Base-by-base conservation (phyloP, 2,888 invertebrate genomes). In the Exephanes ischioxanthus region DNA sequence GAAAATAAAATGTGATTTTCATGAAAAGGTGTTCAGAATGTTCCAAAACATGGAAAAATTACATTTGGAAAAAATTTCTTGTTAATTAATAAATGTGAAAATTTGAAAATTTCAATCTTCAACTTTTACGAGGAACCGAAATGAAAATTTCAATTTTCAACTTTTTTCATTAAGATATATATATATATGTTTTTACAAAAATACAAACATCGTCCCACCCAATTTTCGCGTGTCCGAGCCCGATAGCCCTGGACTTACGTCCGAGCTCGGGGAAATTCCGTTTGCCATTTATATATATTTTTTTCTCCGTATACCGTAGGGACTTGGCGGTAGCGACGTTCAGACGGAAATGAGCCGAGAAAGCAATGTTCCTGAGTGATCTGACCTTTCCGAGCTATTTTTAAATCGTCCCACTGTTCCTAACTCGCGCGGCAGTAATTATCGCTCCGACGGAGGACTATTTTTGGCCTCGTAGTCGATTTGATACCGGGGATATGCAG, bases 311-410 rank as follows among this genome's bases (percentile, higher is more conserved):
- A 66, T 19, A 19, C 19, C 48, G 66, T 16, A 63, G 45, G 30
- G 16, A 55, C 51, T 51, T 30, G 55, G 14, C 11, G 58, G n/a
- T 53, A 26, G 70, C 41, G 7, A 51, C 11, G 37, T 41, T 14
- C 41, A 61, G 71, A 61, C 76, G 79, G 76, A 85, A 80, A 76
- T 80, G 76, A 70, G 70, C 9, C 68, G 76, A 77, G 76, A 80
- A 83, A 83, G 83, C 76, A 80, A 80, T 80, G 76, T 83, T 85
- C 70, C 83, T 51, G 83, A 85, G 83, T 83, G 82, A 85, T 85
- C 33, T 85, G 85, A 85, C 85, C 85, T 85, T 85, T 85, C 67
- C 22, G 72, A 11, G 51, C 48, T 85, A 85, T 85, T 85, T 80
- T 83, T 83, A 73, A 55, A 72, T 71, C 83, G 79, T 76, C 71